Evolutionary conservation across 2,797 vertebrate species (phyloP), one percentile per base, ranked within the genome.

Genomic region (Semotilus atromaculatus): DNA sequence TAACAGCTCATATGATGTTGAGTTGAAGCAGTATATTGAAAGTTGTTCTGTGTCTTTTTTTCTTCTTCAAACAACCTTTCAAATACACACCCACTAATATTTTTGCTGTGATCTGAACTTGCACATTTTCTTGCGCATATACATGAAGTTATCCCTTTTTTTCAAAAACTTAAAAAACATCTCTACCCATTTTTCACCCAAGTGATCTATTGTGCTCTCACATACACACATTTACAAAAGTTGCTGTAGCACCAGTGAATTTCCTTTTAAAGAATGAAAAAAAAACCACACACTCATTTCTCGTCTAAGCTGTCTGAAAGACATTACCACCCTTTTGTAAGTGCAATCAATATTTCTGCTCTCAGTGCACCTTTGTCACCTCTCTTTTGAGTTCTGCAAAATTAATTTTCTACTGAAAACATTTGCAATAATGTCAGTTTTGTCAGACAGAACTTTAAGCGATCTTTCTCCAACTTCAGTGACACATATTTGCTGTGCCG

Each of bases 261-360:
- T 34, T 71, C 4, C 31, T 72, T 66, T 66, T 13, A 72, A 72
- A 67, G 74, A 79, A 73, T 43, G 21, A 45, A 78, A 58, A 86
- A 38, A 29, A 31, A 48, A 8, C 1, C 26, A 29, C 9, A n/a
- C 23, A 60, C 16, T 58, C 29, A 58, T 60, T 84, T 81, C n/a
- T 78, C 16, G 34, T 48, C 34, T 43, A 58, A 62, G 72, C 29
- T 68, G 34, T 55, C 29, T 53, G 40, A 78, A 67, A 85, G 71
- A 60, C 18, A 43, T 81, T 68, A 70, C 34, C 29, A 51, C 26
- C 34, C 51, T 43, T 81, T 81, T 84, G 62, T 64, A n/a, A 26
- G 62, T 21, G 48, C 29, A 71, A 81, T 81, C 78, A 81, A 87
- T 87, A 81, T 70, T 87, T 81, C 36, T 81, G 7, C 31, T 76